phyloP scores from a whole-genome alignment of 2,113 vertebrate species.

The Trichechus manatus region DNA sequence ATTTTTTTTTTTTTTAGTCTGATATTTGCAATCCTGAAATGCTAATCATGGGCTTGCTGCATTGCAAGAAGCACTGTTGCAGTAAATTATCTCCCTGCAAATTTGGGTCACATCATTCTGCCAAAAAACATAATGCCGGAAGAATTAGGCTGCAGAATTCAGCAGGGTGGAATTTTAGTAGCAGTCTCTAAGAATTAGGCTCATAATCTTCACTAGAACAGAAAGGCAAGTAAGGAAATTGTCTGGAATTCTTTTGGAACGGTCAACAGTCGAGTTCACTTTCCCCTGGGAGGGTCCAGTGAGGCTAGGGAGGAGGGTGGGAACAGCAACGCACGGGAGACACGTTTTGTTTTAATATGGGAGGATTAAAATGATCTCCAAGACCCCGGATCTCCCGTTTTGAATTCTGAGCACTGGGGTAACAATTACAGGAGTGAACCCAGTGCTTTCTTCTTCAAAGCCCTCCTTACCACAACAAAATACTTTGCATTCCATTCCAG shows the following conservation, averaged over 20 bases:
- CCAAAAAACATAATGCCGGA: slow-evolving; percentile 72
- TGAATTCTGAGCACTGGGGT: slow-evolving; percentile 56
- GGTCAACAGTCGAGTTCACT: slow-evolving; percentile 58
- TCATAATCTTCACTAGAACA: slow-evolving; percentile 82
- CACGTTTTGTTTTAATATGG: slow-evolving; percentile 62
- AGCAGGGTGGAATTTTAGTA: slow-evolving; percentile 85
- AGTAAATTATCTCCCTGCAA: slow-evolving; percentile 80
- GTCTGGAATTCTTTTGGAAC: slow-evolving; percentile 69
- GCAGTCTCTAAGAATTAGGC: slow-evolving; percentile 85
- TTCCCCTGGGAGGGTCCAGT: slow-evolving; percentile 14
- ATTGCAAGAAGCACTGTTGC: slow-evolving; percentile 70
- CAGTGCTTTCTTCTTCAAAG: slow-evolving; percentile 72
- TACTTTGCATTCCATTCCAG: slow-evolving; percentile 75
- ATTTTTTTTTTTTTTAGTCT: slow-evolving; percentile 43
- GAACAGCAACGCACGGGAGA: neutral
- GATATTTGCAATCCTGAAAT: slow-evolving; percentile 68
- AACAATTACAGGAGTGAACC: slow-evolving; percentile 64
- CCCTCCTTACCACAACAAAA: slow-evolving; percentile 72
- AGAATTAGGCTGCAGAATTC: slow-evolving; percentile 86
- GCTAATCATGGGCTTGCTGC: slow-evolving; percentile 64
- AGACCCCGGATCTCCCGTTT: slow-evolving; percentile 56
- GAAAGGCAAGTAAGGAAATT: slow-evolving; percentile 81
- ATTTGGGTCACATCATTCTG: slow-evolving; percentile 84
- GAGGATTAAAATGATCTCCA: slow-evolving; percentile 68
- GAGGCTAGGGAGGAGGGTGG: slow-evolving; percentile 14